Percentiles rank a stretch among this genome's conserved stretches.
These are phyloP conservation scores for Actenoides hombroni DNA, from an alignment of 2,113 vertebrate species.

Conservation along the genomic window DNA sequence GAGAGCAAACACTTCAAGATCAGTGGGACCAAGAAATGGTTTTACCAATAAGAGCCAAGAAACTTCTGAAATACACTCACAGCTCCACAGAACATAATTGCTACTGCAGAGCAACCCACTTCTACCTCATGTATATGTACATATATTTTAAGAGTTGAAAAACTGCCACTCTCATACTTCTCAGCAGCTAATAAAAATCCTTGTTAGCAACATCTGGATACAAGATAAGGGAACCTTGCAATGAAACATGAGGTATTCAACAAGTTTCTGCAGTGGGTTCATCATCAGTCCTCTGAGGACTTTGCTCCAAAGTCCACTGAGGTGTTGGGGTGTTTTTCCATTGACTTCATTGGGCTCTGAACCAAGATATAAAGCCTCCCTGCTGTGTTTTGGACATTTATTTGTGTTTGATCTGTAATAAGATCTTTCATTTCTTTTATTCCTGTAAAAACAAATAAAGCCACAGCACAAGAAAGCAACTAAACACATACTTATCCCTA, in stretches of 20 bases:
- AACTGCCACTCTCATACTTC: neutral
- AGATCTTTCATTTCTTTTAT: constrained; percentile 58
- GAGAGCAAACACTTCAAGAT: neutral
- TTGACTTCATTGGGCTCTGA: constrained; percentile 55
- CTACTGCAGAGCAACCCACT: neutral
- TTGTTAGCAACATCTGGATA: constrained; percentile 64
- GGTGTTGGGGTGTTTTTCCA: constrained; percentile 57
- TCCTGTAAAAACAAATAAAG: constrained; percentile 57
- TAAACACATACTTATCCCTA: constrained; percentile 52
- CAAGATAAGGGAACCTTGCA: constrained; percentile 50
- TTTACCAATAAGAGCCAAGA: neutral
- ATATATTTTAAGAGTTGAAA: constrained; percentile 17
- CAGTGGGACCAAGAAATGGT: neutral
- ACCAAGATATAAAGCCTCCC: constrained; percentile 54
- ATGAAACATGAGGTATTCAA: constrained; percentile 38
- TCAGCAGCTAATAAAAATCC: constrained; percentile 60
- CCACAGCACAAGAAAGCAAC: constrained; percentile 22
- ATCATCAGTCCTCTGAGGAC: neutral
- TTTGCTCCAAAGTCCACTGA: neutral
- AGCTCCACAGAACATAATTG: neutral
- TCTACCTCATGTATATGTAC: neutral
- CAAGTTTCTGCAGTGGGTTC: constrained; percentile 39
- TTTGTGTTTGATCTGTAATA: constrained; percentile 58
- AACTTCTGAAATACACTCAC: neutral
- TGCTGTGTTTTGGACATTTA: constrained; percentile 49